Conservation (phyloP, 2,888 invertebrate genomes). For the Aphidius colemani region DNA sequence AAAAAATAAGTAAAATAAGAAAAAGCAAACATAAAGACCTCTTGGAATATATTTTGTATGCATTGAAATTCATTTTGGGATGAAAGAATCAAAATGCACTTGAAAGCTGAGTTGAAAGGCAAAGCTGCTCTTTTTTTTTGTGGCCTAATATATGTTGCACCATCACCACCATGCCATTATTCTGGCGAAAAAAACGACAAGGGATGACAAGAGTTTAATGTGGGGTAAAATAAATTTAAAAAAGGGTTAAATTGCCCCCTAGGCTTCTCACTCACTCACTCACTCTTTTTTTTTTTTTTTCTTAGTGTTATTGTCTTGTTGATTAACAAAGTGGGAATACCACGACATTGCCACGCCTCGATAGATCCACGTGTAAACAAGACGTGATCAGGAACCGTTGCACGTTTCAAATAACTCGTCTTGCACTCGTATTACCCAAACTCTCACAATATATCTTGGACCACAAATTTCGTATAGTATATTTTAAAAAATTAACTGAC, state of each 20-base stretch:
- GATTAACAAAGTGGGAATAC: constrained; percentile 17
- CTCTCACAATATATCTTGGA: too few relatives aligned
- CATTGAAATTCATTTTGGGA: constrained; percentile 19
- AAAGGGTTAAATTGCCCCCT: neutral
- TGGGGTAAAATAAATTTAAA: too few relatives aligned
- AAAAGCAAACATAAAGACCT: constrained; percentile 7
- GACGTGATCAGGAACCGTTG: constrained; percentile 32
- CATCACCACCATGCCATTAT: constrained; percentile 15
- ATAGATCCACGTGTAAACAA: constrained; percentile 37
- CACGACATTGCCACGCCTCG: constrained; percentile 32
- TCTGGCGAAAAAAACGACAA: too few relatives aligned
- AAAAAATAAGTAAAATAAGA: constrained; percentile 24
- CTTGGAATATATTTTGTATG: constrained; percentile 18
- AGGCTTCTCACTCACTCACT: constrained; percentile 23
- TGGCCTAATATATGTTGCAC: neutral
- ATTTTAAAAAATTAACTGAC: constrained; percentile 6
- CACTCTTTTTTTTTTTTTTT: constrained; percentile 10
- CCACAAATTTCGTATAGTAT: neutral
- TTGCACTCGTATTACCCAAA: constrained; percentile 36
- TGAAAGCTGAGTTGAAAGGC: too few relatives aligned
- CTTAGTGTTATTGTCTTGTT: neutral
- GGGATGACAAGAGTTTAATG: too few relatives aligned
- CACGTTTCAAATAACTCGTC: constrained; percentile 39
- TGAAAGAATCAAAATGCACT: neutral
- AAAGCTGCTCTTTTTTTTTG: too few relatives aligned